Base-by-base conservation (phyloP, 2,797 vertebrate species). In the Gymnothorax javanicus region DNA sequence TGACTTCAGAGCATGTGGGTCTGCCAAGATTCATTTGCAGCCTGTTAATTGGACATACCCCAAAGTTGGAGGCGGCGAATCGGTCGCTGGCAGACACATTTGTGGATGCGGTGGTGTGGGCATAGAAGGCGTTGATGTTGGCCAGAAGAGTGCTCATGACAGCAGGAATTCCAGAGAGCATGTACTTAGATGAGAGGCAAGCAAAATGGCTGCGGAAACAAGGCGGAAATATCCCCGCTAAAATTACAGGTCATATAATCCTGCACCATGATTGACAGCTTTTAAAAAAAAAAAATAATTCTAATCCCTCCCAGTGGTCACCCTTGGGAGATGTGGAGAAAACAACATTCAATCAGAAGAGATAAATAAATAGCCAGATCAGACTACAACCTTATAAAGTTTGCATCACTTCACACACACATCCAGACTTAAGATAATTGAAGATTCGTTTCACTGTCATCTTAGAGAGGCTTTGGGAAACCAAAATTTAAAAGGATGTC, bases 111-210 rank as follows among this genome's bases (percentile, higher is more conserved):
- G 96, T 98, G 64, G 98, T 98, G 93, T 99, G 98, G 87, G 98
- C 98, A 89, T 98, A 99, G 95, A 98, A 99, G 91, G 98, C 98
- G 86, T 99, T 99, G 94, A 99, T 99, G 95, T 99, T 99, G 93
- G 98, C 98, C 92, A 99, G 95, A 91, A 99, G 95, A 60, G 97
- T 98, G 94, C 98, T 99, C 98, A 99, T 99, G 90, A 95, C 95
- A 2, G 98, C 98, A 2, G 98, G 98, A 60, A 99, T 95, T 0
- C 97, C 97, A 1, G 98, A 96, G 89, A 98, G 95, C 98, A 98
- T 99, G 94, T 99, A 99, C 93, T 99, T 99, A 88, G 97, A 98
- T 57, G 98, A 99, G 85, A 99, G 96, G 94, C 98, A 99, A 0
- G 98, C 97, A 93, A 99, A 99, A 90, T 99, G 98, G 89, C 98